phyloP scores from a whole-genome alignment of 2,888 invertebrate species.

The Trypoxylon attenuatum region DNA sequence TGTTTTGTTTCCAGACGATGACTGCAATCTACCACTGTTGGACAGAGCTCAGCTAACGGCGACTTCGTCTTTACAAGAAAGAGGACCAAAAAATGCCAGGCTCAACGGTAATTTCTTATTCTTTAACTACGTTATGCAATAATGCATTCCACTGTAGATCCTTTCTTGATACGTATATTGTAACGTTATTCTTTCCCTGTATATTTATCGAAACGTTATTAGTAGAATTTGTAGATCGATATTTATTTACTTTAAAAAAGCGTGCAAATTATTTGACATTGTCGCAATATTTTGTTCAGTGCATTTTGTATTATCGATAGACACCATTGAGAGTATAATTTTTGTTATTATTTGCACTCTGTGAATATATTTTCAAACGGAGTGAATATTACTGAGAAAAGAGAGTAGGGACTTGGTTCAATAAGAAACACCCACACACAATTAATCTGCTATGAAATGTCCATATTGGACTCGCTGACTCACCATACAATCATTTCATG shows the following conservation, averaged over 20 bases:
- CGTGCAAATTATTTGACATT: no score
- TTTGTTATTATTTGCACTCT: no score
- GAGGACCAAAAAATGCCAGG: conserved; percentile 90
- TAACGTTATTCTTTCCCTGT: conserved; percentile 11
- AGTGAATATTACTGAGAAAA: conserved; percentile 1
- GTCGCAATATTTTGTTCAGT: conserved; percentile 16
- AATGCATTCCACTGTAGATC: conserved; percentile 18
- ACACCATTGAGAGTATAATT: no score
- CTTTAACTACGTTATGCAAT: not conserved
- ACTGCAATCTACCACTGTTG: conserved; percentile 88
- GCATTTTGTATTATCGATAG: no score
- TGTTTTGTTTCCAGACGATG: conserved; percentile 76
- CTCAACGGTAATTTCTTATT: conserved; percentile 82
- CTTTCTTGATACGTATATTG: conserved; percentile 10
- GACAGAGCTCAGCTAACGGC: conserved; percentile 84
- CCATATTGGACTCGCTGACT: conserved; percentile 49
- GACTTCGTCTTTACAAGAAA: conserved; percentile 86
- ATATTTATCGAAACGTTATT: no score
- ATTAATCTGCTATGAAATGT: conserved; percentile 41
- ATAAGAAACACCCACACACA: conserved; percentile 50
- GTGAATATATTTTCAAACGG: not conserved
- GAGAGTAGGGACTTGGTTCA: no score
- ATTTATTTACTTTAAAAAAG: no score
- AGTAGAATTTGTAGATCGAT: no score
- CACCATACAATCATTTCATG: conserved; percentile 41